A percentile compares a stretch with the other conserved stretches of the same genome.
Evolutionary conservation across 2,113 vertebrate species (phyloP).

Genomic region (Struthio camelus): DNA sequence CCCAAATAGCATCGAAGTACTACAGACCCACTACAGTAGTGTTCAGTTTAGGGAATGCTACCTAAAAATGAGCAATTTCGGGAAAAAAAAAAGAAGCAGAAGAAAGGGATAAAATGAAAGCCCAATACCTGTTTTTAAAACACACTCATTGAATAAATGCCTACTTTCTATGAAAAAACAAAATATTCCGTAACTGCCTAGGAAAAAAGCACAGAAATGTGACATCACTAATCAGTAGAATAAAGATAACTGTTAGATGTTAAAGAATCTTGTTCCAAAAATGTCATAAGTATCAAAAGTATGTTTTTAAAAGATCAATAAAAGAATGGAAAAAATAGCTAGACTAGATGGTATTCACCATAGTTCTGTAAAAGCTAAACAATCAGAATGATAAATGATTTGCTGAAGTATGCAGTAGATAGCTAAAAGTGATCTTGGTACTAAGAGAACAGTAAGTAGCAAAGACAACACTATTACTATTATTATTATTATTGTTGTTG

Average conservation of each 20-base stretch:
- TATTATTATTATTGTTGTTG: too few relatives aligned
- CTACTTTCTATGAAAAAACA: neutral
- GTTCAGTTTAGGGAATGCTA: neutral
- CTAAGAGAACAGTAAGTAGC: neutral
- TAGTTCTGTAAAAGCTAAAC: neutral
- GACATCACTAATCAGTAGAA: neutral
- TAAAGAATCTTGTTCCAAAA: neutral
- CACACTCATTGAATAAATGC: neutral
- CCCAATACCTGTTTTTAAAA: neutral
- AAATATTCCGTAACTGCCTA: neutral
- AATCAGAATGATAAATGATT: neutral
- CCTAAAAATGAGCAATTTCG: neutral
- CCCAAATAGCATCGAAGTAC: neutral
- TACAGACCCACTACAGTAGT: neutral
- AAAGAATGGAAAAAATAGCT: neutral
- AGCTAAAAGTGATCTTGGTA: neutral
- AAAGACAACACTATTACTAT: neutral
- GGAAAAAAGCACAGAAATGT: neutral
- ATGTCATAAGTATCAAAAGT: neutral
- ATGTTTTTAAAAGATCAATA: neutral
- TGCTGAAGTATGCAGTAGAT: neutral
- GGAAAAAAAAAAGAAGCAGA: neutral
- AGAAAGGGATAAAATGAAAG: neutral
- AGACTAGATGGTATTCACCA: neutral
- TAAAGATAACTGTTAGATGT: neutral